Percentiles rank a stretch among this genome's conserved stretches.
Conservation (phyloP, 2,888 invertebrate species). For the Caenorhabditis sp. region DNA sequence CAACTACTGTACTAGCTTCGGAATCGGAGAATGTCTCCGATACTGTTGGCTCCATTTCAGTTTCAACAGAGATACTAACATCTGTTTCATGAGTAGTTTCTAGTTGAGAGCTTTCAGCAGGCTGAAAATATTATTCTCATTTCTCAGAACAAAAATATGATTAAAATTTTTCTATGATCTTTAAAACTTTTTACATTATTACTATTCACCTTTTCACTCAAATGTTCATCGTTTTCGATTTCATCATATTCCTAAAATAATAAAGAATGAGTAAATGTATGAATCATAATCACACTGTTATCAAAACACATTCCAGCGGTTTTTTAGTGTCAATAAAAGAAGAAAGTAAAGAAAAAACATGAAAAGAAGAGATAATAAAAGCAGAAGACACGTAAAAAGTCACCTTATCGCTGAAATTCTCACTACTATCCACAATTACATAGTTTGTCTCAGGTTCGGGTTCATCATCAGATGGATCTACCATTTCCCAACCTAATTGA, state of each 20-base stretch:
- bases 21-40: not conserved
- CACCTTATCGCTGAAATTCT: constrained; percentile 13
- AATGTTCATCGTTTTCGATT: not conserved
- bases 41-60: not conserved
- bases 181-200: not conserved
- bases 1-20: constrained; percentile 2
- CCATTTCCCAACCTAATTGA: not conserved
- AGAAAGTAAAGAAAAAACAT: not conserved
- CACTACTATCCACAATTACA: not conserved
- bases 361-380: too few relatives aligned
- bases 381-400: constrained; percentile 10
- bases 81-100: too few relatives aligned
- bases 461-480: not conserved
- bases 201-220: not conserved
- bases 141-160: too few relatives aligned
- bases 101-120: too few relatives aligned
- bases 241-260: not conserved
- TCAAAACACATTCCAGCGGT: not conserved
- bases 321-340: constrained; percentile 6
- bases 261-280: not conserved
- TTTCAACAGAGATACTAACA: not conserved
- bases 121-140: too few relatives aligned
- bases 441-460: not conserved
- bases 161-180: too few relatives aligned
- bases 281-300: not conserved